Conservation (phyloP, 2,113 vertebrate species). For the Mugil cephalus region DNA sequence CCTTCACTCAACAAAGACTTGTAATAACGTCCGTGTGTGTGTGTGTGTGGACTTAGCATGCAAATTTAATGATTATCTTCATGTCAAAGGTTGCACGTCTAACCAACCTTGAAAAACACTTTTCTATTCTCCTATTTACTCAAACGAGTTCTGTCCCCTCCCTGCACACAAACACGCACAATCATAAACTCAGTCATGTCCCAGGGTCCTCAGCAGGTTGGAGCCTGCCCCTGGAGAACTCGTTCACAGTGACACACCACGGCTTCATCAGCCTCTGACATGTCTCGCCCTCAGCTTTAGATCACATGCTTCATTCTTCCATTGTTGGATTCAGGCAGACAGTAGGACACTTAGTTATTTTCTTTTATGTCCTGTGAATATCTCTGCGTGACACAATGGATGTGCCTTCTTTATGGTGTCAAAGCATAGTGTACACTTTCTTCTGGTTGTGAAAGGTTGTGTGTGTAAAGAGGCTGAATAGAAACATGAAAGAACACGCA, state of each 20-base stretch:
- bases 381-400: conserved; percentile 60
- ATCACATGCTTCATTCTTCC: conserved; percentile 61
- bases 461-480: conserved; percentile 46
- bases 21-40: conserved; percentile 17
- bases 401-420: conserved; percentile 55
- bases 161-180: conserved; percentile 34
- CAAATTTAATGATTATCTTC: conserved; percentile 45
- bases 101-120: conserved; percentile 40
- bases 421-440: conserved; percentile 61
- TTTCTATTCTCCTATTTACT: conserved; percentile 31
- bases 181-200: conserved; percentile 37
- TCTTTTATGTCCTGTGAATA: conserved; percentile 70
- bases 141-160: conserved; percentile 22
- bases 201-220: conserved; percentile 68
- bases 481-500: conserved; percentile 69
- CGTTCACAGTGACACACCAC: conserved; percentile 69
- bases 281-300: conserved; percentile 61
- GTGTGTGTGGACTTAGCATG: conserved; percentile 15
- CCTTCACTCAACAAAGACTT: conserved; percentile 68
- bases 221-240: conserved; percentile 73
- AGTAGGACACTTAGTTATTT: conserved; percentile 66
- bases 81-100: conserved; percentile 55
- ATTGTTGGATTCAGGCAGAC: conserved; percentile 72
- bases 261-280: conserved; percentile 68
- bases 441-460: conserved; percentile 49